Evolutionary conservation across 1,140 invertebrate genomes (phyloP), one percentile per base, ranked within the genome.

Genomic region (Augochlora pura): DNA sequence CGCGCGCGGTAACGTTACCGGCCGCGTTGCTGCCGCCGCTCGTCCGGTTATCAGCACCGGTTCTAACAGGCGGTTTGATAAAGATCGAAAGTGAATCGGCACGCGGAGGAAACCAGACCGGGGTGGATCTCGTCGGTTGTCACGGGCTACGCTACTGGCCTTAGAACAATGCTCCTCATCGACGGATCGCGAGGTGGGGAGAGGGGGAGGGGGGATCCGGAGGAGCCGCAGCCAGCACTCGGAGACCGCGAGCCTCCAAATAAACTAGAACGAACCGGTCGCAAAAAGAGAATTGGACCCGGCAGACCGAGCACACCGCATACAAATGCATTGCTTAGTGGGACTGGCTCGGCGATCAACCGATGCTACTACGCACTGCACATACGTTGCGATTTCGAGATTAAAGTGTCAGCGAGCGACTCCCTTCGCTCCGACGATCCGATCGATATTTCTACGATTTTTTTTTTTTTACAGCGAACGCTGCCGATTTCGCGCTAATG

Each of bases 281-380:
- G 69, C 75, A 80, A 88, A 87, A 87, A 88, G 76, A 85, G 82
- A 81, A 88, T 67, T 66, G 64, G 70, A 84, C 72, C 54, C 60
- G 74, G 62, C 63, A 76, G 80, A 86, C 78, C 79, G 73, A 80
- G 73, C 82, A 77, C 63, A 73, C 69, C 75, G 84, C 82, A 82
- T 88, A 88, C 81, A 82, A 87, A 88, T 88, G 82, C 82, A 81
- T 85, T 77, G 82, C 77, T 80, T 76, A 78, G 65, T 74, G 72
- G 49, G 27, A 23, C 14, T 42, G 16, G 27, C 64, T 82, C 69
- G 59, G 74, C 10, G 42, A 46, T 46, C 42, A 10, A 46, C 42
- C 42, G 42, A 12, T 2, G 42, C 42, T 46, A 46, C 42, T 14
- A 14, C 42, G 42, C 42, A 46, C 2, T 46, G 32, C 32, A 32